Conservation (phyloP, 2,888 invertebrate species). For the Tenodera sinensis region DNA sequence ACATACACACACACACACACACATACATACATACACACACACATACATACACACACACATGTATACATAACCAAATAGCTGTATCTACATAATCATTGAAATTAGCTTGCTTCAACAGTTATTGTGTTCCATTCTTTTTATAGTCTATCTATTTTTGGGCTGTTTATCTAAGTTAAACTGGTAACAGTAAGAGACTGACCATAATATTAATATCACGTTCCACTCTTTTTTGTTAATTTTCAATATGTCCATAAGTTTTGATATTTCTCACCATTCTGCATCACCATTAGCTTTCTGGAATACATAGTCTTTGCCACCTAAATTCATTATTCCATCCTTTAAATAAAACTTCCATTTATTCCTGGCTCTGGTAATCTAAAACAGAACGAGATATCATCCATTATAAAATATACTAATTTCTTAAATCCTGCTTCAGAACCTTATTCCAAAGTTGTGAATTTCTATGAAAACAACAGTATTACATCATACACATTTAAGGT, state of each 20-base stretch:
- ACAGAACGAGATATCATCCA: conserved; percentile 27
- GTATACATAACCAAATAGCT: not conserved
- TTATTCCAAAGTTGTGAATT: no score
- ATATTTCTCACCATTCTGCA: conserved; percentile 83
- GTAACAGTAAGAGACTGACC: not conserved
- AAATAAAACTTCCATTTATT: conserved; percentile 99
- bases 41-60: not conserved
- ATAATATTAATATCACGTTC: not conserved
- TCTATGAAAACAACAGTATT: no score
- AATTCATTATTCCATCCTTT: conserved; percentile 99
- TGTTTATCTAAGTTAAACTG: not conserved
- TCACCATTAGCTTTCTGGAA: conserved; percentile 99
- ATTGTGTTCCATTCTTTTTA: not conserved
- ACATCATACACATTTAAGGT: no score
- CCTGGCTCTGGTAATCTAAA: conserved; percentile 90
- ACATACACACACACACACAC: not conserved
- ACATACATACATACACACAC: not conserved
- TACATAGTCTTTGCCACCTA: conserved; percentile 95
- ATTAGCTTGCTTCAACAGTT: not conserved
- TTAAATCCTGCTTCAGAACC: no score
- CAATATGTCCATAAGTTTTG: not conserved
- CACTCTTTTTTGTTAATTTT: not conserved
- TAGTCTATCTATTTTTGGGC: not conserved
- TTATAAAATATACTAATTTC: not conserved
- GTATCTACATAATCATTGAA: not conserved